Percentiles rank a stretch among this genome's conserved stretches.
Evolutionary conservation across 2,113 vertebrate genomes (phyloP).

Genomic region (Nesoenas mayeri): DNA sequence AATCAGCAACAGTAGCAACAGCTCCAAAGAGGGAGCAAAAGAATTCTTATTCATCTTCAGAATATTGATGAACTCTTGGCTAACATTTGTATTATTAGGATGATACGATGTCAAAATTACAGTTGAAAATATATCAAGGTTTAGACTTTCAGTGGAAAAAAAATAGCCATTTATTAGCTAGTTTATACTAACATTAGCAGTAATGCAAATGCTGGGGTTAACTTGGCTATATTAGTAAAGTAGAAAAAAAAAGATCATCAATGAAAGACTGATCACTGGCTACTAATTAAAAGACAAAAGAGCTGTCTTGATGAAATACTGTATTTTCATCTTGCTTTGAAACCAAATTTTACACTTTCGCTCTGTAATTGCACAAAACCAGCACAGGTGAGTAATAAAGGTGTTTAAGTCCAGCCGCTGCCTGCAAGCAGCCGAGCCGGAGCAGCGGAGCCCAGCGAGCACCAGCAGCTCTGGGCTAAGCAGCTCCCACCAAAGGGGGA

Average conservation of each 20-base stretch:
- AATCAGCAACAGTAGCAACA: not conserved
- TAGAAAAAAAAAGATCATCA: not conserved
- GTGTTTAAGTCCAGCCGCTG: not conserved
- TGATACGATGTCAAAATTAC: not conserved
- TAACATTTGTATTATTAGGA: not conserved
- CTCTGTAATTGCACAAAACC: not conserved
- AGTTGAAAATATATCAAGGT: not conserved
- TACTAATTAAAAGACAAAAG: not conserved
- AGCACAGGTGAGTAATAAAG: not conserved
- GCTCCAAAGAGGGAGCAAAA: not conserved
- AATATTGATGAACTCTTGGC: not conserved
- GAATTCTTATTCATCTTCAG: not conserved
- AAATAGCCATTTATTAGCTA: not conserved
- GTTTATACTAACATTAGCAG: not conserved
- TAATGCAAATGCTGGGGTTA: not conserved
- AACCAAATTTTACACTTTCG: not conserved
- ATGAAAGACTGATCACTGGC: not conserved
- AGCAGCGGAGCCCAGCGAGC: not conserved
- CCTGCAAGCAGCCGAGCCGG: not conserved
- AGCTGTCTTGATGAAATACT: not conserved
- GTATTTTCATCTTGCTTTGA: not conserved
- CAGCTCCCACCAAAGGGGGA: not conserved
- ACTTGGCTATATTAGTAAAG: not conserved
- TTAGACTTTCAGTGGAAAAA: not conserved
- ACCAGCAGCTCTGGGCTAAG: not conserved